phyloP scores from a whole-genome alignment of 2,797 vertebrate species.

The Kryptolebias ocellatus region DNA sequence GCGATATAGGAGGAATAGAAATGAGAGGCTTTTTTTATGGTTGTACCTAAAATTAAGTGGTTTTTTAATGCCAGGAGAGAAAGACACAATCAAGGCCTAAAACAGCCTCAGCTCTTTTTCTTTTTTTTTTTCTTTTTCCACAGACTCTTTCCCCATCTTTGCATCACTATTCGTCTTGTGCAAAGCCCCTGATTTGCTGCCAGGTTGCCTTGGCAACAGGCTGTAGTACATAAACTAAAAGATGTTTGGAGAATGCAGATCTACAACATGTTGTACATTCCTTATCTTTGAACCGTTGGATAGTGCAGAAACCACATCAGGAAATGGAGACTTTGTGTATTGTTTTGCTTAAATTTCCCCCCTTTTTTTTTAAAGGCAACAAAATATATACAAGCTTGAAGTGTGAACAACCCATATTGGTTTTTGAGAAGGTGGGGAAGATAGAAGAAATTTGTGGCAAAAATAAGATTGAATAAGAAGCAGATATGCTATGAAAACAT shows the following conservation, averaged over 20 bases:
- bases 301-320: constrained; percentile 30
- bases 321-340: constrained; percentile 36
- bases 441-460: not conserved
- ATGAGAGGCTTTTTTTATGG: not conserved
- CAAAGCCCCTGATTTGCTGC: constrained; percentile 56
- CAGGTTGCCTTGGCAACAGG: constrained; percentile 77
- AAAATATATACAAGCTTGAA: constrained; percentile 22
- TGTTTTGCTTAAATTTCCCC: constrained; percentile 26
- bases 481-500: not conserved
- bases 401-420: constrained; percentile 2
- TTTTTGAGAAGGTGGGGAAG: constrained; percentile 17
- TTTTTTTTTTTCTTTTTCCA: too few relatives aligned
- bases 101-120: not conserved
- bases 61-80: not conserved
- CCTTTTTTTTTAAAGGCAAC: constrained; percentile 6
- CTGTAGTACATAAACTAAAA: constrained; percentile 72
- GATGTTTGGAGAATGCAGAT: constrained; percentile 69
- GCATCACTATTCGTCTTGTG: constrained; percentile 42
- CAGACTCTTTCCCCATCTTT: constrained; percentile 31
- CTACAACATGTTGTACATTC: constrained; percentile 80
- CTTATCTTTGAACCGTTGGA: constrained; percentile 75
- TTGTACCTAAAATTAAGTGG: constrained; percentile 2
- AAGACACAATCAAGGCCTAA: not conserved
- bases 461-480: not conserved
- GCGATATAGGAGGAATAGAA: constrained; percentile 2